Conservation (phyloP, 1,140 invertebrate species). For the Cotesia glomerata region DNA sequence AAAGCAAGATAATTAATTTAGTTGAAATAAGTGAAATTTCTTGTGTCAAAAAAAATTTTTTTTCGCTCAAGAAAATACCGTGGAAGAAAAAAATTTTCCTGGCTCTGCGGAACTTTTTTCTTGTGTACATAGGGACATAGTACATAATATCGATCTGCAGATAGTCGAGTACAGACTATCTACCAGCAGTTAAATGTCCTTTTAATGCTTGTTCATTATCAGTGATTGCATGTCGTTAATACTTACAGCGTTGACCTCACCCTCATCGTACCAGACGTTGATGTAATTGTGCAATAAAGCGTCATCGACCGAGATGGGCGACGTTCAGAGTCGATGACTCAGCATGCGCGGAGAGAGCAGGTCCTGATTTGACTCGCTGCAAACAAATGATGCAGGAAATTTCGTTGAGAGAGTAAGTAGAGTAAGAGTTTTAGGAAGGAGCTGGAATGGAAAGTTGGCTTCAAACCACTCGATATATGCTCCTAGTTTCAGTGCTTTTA, state of each 20-base stretch:
- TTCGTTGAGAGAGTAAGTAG: slow-evolving; percentile 6
- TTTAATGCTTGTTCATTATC: neutral
- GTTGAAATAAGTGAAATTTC: no score
- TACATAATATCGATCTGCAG: no score
- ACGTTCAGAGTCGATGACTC: slow-evolving; percentile 96
- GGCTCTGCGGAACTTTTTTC: no score
- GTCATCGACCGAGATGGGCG: slow-evolving; percentile 98
- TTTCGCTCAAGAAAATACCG: no score
- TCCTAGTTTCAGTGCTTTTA: no score
- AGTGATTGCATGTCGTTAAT: slow-evolving; percentile 22
- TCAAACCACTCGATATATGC: slow-evolving; percentile 2
- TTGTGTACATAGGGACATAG: no score
- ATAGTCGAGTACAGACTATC: no score
- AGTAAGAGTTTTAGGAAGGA: neutral
- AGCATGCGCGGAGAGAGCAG: slow-evolving; percentile 97
- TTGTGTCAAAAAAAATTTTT: no score
- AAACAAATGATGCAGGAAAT: slow-evolving; percentile 29
- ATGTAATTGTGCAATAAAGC: slow-evolving; percentile 98
- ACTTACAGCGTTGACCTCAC: slow-evolving; percentile 93
- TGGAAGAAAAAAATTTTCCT: no score
- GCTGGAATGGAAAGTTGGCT: no score
- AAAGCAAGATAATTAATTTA: no score
- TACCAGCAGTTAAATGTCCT: no score
- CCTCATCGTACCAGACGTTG: slow-evolving; percentile 97
- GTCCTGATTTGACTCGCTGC: slow-evolving; percentile 93